Evolutionary conservation across 2,797 vertebrate species (phyloP).

Genomic region (Rachycentron canadum): DNA sequence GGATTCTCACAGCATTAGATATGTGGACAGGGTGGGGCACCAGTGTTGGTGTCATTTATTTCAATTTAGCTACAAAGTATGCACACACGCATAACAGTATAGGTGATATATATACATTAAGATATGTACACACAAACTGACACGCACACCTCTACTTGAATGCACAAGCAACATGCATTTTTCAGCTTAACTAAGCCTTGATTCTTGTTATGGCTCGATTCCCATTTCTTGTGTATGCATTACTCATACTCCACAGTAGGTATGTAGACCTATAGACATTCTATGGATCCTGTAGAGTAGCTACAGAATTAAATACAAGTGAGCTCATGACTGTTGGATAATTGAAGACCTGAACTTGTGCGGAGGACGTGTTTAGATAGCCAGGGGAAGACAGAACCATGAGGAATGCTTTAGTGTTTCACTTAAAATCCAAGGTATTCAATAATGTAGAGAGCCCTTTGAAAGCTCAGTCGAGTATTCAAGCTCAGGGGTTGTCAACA

Average conservation of each 20-base stretch:
- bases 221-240: constrained; percentile 21
- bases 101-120: constrained; percentile 13
- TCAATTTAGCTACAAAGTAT: constrained; percentile 55
- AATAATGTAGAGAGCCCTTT: constrained; percentile 80
- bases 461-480: constrained; percentile 74
- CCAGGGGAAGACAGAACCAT: constrained; percentile 48
- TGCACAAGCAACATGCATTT: constrained; percentile 4
- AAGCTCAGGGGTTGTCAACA: constrained; percentile 67
- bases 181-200: constrained; percentile 22
- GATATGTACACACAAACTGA: constrained; percentile 2
- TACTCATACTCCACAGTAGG: constrained; percentile 10
- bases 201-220: constrained; percentile 4
- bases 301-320: constrained; percentile 47
- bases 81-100: constrained; percentile 20
- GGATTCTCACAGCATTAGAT: constrained; percentile 51
- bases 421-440: constrained; percentile 78
- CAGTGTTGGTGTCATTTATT: constrained; percentile 50
- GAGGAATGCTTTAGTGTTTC: constrained; percentile 69
- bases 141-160: background rate
- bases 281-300: constrained; percentile 44
- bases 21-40: constrained; percentile 59
- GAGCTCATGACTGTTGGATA: constrained; percentile 69
- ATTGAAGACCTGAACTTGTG: constrained; percentile 64
- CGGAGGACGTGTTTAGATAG: constrained; percentile 66
- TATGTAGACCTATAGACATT: constrained; percentile 36